Base-by-base conservation (phyloP, 2,888 invertebrate species). In the Habrosyne pyritoides region DNA sequence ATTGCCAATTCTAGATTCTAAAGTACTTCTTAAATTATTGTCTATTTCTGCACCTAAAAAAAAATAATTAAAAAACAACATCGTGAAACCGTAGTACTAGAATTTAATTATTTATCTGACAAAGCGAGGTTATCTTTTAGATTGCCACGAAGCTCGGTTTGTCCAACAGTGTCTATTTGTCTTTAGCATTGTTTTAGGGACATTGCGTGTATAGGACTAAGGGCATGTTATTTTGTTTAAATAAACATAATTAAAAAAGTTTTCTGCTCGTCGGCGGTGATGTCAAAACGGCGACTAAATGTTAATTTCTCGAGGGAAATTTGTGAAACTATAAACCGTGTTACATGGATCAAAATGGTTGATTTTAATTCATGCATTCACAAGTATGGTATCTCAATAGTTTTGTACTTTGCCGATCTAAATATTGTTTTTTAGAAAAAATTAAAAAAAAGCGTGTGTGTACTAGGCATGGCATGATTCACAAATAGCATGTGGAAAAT, bases 101-200 rank as follows among this genome's bases (percentile, higher is more conserved):
- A 42, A 42, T 18, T 42, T 42, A 42, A 42, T 42, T 42, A 18
- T 42, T 12, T 42, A 36, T 6, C 42, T 18, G 2, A 18, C 42
- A 42, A 42, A 42, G 8, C 18, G 18, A 42, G 42, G 42, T 42
- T 42, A 42, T 42, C 18, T 42, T 42, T 42, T 42, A 18, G 18
- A 42, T 42, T 42, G 42, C 18, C 42, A 18, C 42, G 42, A n/a
- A 33, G 42, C 42, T 18, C 42, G 14, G 42, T 42, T 42, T 42
- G 42, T 18, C 14, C 42, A 18, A 42, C 42, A 18, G 42, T 42
- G 42, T 42, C 18, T 42, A 42, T 42, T 42, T 42, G 6, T 42
- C 42, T 42, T 42, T 14, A 8, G 8, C 42, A 18, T 42, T 42
- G 42, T 42, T 42, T 42, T 7, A 5, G 18, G 18, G 42, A 42